phyloP scores from a whole-genome alignment of 1,140 invertebrate species.

The Marisa cornuarietis region DNA sequence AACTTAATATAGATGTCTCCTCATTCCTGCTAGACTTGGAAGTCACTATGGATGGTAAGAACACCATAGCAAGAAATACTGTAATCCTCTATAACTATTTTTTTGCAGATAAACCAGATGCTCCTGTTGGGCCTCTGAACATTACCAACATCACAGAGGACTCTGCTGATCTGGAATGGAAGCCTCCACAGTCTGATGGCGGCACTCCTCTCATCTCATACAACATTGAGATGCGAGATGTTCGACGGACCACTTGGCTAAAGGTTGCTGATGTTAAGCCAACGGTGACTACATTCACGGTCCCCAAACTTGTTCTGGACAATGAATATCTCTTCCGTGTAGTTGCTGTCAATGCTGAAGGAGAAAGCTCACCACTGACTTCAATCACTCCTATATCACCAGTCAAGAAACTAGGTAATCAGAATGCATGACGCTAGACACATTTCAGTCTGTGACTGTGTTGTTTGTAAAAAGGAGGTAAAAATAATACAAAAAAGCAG shows the following conservation, averaged over 20 bases:
- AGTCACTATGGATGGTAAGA: no score
- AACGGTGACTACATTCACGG: conserved; percentile 71
- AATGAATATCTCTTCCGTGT: conserved; percentile 95
- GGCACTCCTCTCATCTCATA: conserved; percentile 93
- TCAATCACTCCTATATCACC: conserved; percentile 91
- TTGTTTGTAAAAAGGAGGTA: no score
- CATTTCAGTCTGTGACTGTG: not conserved
- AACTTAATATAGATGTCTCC: no score
- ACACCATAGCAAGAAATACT: no score
- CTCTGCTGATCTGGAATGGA: conserved; percentile 90
- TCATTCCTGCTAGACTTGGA: not conserved
- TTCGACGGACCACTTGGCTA: conserved; percentile 74
- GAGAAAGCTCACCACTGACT: conserved; percentile 73
- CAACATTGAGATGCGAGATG: conserved; percentile 93
- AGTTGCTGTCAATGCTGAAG: conserved; percentile 87
- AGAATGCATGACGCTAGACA: not conserved
- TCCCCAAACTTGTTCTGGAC: conserved; percentile 75
- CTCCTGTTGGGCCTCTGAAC: conserved; percentile 92
- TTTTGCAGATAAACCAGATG: conserved; percentile 80
- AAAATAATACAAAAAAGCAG: no score
- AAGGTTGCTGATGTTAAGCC: conserved; percentile 77
- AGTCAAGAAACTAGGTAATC: conserved; percentile 88
- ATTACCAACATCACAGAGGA: conserved; percentile 93
- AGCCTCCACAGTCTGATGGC: conserved; percentile 92
- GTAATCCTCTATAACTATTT: not conserved